Evolutionary conservation across 2,888 invertebrate species (phyloP), one percentile per base, ranked within the genome.

Genomic region (Scotopteryx bipunctaria): DNA sequence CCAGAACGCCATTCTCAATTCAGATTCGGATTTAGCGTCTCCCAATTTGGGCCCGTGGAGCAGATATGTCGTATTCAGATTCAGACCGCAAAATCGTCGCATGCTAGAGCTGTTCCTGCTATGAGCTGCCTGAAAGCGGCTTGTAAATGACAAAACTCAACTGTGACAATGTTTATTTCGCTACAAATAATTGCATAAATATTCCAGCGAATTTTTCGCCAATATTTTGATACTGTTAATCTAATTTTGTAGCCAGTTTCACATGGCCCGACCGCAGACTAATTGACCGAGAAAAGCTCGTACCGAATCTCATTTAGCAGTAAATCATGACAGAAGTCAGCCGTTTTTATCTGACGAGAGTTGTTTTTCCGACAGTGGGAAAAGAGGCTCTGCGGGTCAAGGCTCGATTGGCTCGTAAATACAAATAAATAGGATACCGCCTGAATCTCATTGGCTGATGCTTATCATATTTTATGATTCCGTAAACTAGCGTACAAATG

Each of bases 401-500:
- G 73, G 86, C 82, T 80, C 77, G 67, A 73, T 77, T 76, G 69
- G 69, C 72, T 83, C 85, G 81, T 86, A 85, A 87, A 86, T 85
- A 86, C 81, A 79, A 84, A 83, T 83, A 86, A 83, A 86, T 83
- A 77, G 78, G 78, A 78, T 75, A 75, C 77, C 73, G 76, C 67
- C 79, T 76, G 83, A 81, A 81, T 82, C 78, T 80, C 79, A 78
- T 83, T 81, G 79, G 67, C 69, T 68, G 83, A 84, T 85, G 74
- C 76, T 84, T 85, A 86, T 86, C 86, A 83, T 85, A 81, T 83
- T 85, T 87, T 85, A 86, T 81, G 75, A 71, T 78, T 79, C 69
- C 72, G 77, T 80, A 78, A 81, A 81, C 78, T 78, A 74, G 69
- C 77, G 67, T 73, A 74, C 76, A 76, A 80, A 75, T 78, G 74